A percentile compares a stretch with the other conserved stretches of the same genome.
These are phyloP conservation scores for Syngnathus scovelli DNA, from an alignment of 2,113 vertebrate genomes.

Conservation along the genomic window DNA sequence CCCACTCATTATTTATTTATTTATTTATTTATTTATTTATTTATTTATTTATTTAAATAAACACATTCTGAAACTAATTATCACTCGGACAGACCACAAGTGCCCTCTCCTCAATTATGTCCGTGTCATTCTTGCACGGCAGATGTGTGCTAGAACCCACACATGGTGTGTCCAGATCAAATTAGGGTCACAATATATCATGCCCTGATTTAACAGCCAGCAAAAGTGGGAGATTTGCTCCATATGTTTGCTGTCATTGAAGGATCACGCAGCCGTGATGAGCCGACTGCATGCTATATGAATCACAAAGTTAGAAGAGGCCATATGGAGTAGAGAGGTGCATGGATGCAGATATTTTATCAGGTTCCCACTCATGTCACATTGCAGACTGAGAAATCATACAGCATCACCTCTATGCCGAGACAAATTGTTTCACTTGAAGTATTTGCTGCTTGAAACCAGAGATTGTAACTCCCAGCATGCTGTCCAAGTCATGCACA, in stretches of 20 bases:
- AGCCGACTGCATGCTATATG: constrained; percentile 43
- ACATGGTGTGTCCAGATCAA: constrained; percentile 59
- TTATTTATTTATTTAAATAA: too few relatives aligned
- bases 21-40: too few relatives aligned
- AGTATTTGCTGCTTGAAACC: constrained; percentile 42
- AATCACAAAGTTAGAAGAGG: constrained; percentile 46
- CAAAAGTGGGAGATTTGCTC: constrained; percentile 56
- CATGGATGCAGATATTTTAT: constrained; percentile 11
- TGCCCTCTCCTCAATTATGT: constrained; percentile 36
- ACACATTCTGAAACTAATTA: constrained; percentile 12
- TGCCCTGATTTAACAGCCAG: constrained; percentile 46
- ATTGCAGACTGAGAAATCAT: constrained; percentile 52
- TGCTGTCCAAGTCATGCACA: constrained; percentile 29
- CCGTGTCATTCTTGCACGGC: constrained; percentile 33
- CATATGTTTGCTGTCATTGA: constrained; percentile 68
- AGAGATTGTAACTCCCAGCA: constrained; percentile 30
- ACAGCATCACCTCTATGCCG: constrained; percentile 39
- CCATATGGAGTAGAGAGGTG: constrained; percentile 49
- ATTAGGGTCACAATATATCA: constrained; percentile 64
- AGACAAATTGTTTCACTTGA: constrained; percentile 45
- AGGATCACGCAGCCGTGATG: constrained; percentile 45
- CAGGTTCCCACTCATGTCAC: constrained; percentile 27
- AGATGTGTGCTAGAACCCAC: constrained; percentile 54
- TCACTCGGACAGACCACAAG: constrained; percentile 12
- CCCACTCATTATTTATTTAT: neutral